Percentiles rank a stretch among this genome's conserved stretches.
Evolutionary conservation across 1,140 invertebrate genomes (phyloP).

Genomic region (Plodia interpunctella): DNA sequence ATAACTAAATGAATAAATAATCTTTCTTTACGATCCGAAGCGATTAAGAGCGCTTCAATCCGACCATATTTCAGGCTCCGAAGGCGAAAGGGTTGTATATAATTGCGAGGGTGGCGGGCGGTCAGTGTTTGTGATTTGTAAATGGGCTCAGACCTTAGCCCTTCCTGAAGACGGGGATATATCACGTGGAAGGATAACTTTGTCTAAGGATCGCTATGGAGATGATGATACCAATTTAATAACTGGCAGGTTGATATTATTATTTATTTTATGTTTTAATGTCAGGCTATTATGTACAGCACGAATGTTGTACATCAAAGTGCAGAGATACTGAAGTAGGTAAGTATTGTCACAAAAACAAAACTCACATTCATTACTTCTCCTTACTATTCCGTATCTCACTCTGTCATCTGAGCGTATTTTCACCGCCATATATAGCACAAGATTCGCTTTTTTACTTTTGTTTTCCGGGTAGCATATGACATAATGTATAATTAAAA

Average conservation of each 20-base stretch:
- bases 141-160: slow-evolving; percentile 74
- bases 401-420: no score
- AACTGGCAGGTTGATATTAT: background rate
- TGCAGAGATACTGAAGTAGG: no score
- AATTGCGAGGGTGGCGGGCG: slow-evolving; percentile 54
- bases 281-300: no score
- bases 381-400: no score
- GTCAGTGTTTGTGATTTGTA: slow-evolving; percentile 77
- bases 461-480: no score
- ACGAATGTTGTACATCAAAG: no score
- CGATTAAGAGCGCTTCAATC: slow-evolving; percentile 42
- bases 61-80: slow-evolving; percentile 62
- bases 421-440: no score
- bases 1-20: slow-evolving; percentile 29
- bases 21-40: slow-evolving; percentile 26
- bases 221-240: slow-evolving; percentile 26
- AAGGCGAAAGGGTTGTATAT: slow-evolving; percentile 71
- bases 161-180: slow-evolving; percentile 73
- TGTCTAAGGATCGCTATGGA: slow-evolving; percentile 49
- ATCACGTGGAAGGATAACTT: slow-evolving; percentile 73
- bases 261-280: no score
- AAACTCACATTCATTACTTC: no score
- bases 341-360: no score
- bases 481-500: no score
- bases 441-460: no score